Evolutionary conservation across 2,797 vertebrate genomes (phyloP), one percentile per base, ranked within the genome.

Genomic region (Fistularia commersonii): DNA sequence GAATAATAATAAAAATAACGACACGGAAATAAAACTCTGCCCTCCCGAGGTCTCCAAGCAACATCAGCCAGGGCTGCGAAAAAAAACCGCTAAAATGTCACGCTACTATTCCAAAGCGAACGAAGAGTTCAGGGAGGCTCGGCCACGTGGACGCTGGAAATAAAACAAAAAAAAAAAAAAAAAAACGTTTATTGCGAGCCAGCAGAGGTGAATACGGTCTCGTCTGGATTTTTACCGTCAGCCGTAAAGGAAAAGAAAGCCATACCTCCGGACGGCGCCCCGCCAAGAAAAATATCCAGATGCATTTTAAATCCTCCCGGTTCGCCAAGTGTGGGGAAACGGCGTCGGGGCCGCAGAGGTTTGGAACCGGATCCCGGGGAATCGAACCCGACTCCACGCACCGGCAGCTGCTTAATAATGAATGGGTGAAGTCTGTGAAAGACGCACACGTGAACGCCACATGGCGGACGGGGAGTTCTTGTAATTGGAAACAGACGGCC

Each of bases 401-500:
- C 70, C 66, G 74, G 62, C 61, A 75, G 74, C 68, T 78, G 58
- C 65, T 86, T 76, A 90, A 90, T 89, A 89, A 87, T 89, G 76
- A 74, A 89, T 76, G 80, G 81, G 67, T 11, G 1, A 69, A 54
- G 60, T 57, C 60, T 45, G 68, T 37, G 38, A 49, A 66, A 49
- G 48, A 41, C 32, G 58, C 51, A 63, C 56, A 55, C 40, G 63
- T n/a, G n/a, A n/a, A n/a, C 53, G 40, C 57, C 74, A 76, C 76
- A 84, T 68, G 74, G 72, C 49, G 57, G 62, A 68, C 50, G 55
- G 61, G 54, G 74, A 80, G 79, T 77, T 72, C 57, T 45, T 11
- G 60, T 79, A 83, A 83, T 66, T 79, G 60, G 57, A 78, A 64
- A 54, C 81, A 69, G 76, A 62, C 69, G 72, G 39, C 72, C 54